Evolutionary conservation across 2,113 vertebrate species (phyloP).

Genomic region (Rhodinocichla rosea): DNA sequence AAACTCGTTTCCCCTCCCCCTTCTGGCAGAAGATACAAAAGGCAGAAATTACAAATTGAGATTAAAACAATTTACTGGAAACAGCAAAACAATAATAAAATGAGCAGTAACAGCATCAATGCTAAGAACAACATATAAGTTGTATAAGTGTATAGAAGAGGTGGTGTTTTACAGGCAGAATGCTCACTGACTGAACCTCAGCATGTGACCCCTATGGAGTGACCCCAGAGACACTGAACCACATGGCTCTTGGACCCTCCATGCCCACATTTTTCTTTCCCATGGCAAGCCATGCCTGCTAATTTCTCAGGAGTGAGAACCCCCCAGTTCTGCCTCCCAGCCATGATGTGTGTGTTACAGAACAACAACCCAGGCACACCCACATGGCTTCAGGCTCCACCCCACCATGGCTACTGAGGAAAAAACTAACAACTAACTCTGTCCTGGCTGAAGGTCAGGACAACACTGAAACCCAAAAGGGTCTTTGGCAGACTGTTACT

Average conservation of each 20-base stretch:
- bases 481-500: not conserved
- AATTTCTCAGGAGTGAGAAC: no score
- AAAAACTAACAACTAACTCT: no score
- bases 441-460: not conserved
- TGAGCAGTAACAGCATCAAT: not conserved
- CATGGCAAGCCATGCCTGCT: not conserved
- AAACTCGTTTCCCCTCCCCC: fast-evolving
- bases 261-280: not conserved
- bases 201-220: fast-evolving
- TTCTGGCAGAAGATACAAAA: not conserved
- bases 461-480: not conserved
- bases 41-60: not conserved
- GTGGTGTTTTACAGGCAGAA: not conserved
- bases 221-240: not conserved
- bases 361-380: fast-evolving
- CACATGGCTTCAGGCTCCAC: not conserved
- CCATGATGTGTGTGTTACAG: fast-evolving
- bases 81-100: not conserved
- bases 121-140: not conserved
- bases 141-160: not conserved
- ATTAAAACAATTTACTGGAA: not conserved
- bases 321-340: not conserved
- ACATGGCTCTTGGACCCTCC: not conserved
- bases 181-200: not conserved
- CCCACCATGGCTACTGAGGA: not conserved